Evolutionary conservation across 2,888 invertebrate species (phyloP), one percentile per base, ranked within the genome.

Genomic region (Cecidostiba fungosa): DNA sequence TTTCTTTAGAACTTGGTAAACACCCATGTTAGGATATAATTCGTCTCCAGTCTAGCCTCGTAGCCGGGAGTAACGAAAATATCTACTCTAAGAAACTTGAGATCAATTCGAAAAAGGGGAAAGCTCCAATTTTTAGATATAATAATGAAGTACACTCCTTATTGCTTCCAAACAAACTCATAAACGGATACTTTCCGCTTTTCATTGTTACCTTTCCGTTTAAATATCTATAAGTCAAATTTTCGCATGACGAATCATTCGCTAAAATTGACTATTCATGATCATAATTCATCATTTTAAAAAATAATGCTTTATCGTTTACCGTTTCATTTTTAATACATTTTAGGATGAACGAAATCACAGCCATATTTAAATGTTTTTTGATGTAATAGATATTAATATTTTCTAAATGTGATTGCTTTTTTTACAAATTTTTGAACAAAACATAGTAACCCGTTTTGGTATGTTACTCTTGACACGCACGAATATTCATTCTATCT

Each of bases 211-310:
- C 69, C 69, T 26, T 74, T 39, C 6, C 50, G n/a, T 78, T 74
- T 47, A 14, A 16, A 47, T 26, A 32, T 16, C 14, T 0, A 72
- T n/a, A 54, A 70, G 14, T 26, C 14, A 5, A 69, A 70, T 39
- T 72, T 76, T n/a, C 43, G 59, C 14, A n/a, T 43, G 50, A 82
- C 77, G 77, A 84, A 86, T 79, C 86, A 86, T 86, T 86, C 70
- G 74, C 78, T 86, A 77, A 86, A 62, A 72, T 66, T 70, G 23
- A 80, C 79, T 43, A 26, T 32, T 70, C 19, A 1, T 0, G 12
- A 29, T 29, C 29, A 32, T 36, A 19, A 32, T 70, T 70, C 23
- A 26, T 70, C 23, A 26, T 62, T 70, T 19, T 19, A 59, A 23
- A 59, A n/a, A 59, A 8, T 23, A 59, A 59, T 19, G 19, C n/a